Base-by-base conservation (phyloP, 2,888 invertebrate species). In the Aquatica leii region DNA sequence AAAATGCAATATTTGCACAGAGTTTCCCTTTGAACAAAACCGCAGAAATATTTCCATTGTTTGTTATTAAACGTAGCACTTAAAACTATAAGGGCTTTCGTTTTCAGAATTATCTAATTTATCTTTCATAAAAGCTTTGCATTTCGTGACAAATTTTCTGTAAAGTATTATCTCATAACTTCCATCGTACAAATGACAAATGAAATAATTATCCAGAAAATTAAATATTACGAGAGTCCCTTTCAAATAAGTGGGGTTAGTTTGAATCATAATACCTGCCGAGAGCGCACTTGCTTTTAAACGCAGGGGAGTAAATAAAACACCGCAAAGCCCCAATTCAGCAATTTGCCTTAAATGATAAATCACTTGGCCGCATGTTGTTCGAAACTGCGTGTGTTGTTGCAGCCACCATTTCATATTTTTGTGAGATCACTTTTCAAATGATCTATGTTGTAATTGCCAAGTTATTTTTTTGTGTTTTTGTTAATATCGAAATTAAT, bases 271-370 rank as follows among this genome's bases (percentile, higher is more conserved):
- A 57, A 60, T 65, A 65, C 59, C 65, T 65, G 61, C 59, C 55
- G 61, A 59, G 69, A 64, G 69, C 61, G 67, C 55, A 66, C 63
- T 58, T 57, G 63, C 62, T 59, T 65, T 43, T 69, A 69, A 68
- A 63, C 65, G 69, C 64, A 31, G 50, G 65, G 75, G 73, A 77
- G 77, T 78, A 78, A 79, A 81, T 80, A 81, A 81, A 80, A 78
- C 75, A 70, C 79, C 78, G 73, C 79, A 80, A 79, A 79, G 75
- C 78, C 77, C 78, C 79, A 79, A 81, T 81, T 80, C 80, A 80
- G 81, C 81, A 80, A 81, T 81, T 81, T 80, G 79, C 80, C 78
- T 75, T 70, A 71, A 78, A 80, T 81, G 81, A 81, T 81, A 81
- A 81, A 81, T 81, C 78, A 78, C 79, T 75, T 69, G 73, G 78